These are phyloP conservation scores for Tigriopus japonicus DNA, from an alignment of 1,140 invertebrate species.

Conservation along the genomic window DNA sequence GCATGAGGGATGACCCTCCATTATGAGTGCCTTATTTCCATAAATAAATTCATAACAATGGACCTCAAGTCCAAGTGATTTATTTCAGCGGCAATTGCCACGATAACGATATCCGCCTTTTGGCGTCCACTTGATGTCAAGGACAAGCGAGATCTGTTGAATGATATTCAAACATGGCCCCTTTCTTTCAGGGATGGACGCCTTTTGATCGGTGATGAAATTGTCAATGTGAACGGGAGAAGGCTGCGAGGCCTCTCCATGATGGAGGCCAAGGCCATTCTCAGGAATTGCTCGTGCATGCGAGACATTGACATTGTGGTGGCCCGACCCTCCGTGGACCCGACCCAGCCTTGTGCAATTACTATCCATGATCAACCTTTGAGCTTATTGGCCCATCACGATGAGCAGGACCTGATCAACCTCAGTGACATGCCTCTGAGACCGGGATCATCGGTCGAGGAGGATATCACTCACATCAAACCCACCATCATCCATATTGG, in stretches of 20 bases:
- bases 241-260: conserved; percentile 52
- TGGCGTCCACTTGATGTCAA: too few species aligned
- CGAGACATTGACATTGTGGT: conserved; percentile 55
- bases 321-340: conserved; percentile 17
- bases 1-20: too few species aligned
- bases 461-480: neutral
- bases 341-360: neutral
- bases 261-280: conserved; percentile 47
- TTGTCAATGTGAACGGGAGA: conserved; percentile 63
- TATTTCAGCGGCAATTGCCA: too few species aligned
- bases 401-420: conserved; percentile 9
- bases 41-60: too few species aligned
- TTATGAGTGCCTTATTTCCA: too few species aligned
- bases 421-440: neutral
- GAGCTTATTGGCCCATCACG: conserved; percentile 2
- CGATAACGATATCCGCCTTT: too few species aligned
- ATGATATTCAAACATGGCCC: too few species aligned
- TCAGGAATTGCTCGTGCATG: conserved; percentile 38
- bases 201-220: conserved; percentile 57
- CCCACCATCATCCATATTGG: conserved; percentile 6
- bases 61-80: too few species aligned
- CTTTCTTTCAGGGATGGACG: conserved; percentile 44
- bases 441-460: neutral
- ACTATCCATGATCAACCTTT: neutral
- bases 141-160: too few species aligned